Conservation (phyloP, 2,113 vertebrate genomes). For the Anolis sagrei region DNA sequence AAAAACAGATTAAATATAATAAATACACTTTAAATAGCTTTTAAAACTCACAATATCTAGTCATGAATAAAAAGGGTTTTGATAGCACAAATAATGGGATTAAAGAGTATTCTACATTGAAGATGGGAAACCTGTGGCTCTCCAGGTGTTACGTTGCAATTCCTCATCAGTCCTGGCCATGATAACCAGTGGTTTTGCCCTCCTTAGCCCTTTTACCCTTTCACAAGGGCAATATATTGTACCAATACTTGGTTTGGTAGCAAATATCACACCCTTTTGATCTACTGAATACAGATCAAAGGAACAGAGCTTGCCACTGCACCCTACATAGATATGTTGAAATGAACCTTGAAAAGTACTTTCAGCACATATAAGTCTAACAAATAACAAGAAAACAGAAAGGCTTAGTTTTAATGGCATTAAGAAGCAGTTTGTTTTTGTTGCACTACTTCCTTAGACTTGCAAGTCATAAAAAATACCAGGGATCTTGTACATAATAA, state of each 20-base stretch:
- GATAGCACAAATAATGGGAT: neutral
- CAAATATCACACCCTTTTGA: too few relatives aligned
- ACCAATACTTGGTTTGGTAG: too few relatives aligned
- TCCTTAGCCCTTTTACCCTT: too few relatives aligned
- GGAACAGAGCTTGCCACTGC: neutral
- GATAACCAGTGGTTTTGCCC: too few relatives aligned
- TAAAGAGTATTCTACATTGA: neutral
- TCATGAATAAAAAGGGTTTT: neutral
- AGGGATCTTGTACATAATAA: neutral
- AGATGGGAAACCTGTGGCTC: too few relatives aligned
- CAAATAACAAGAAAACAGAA: neutral
- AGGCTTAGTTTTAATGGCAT: neutral
- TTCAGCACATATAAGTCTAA: neutral
- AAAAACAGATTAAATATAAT: too few relatives aligned
- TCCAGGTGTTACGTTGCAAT: too few relatives aligned
- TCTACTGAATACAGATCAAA: neutral
- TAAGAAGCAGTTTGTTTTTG: neutral
- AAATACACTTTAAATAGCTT: too few relatives aligned
- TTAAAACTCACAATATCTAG: too few relatives aligned
- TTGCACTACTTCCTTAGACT: neutral
- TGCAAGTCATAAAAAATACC: neutral
- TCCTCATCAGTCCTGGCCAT: too few relatives aligned
- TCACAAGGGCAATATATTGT: too few relatives aligned
- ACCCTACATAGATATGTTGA: neutral
- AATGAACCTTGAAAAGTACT: neutral